Conservation (phyloP, 2,113 vertebrate genomes). For the Odobenus rosmarus region DNA sequence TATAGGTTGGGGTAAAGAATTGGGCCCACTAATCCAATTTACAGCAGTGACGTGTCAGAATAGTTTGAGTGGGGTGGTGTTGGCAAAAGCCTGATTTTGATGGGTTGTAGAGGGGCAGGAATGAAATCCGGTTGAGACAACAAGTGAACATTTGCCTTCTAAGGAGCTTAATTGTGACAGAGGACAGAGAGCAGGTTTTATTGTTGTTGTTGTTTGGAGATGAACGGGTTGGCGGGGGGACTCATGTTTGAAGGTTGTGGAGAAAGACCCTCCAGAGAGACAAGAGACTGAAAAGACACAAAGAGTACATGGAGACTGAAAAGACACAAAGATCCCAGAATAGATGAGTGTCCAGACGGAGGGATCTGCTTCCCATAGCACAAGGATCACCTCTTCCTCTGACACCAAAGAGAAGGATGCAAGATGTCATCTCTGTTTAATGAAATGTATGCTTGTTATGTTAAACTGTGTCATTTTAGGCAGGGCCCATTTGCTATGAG, state of each 20-base stretch:
- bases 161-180: not conserved
- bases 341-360: not conserved
- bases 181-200: not conserved
- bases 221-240: not conserved
- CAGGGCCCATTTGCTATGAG: not conserved
- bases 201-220: slow-evolving; percentile 28
- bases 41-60: not conserved
- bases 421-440: not conserved
- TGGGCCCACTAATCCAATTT: not conserved
- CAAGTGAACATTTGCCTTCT: slow-evolving; percentile 31
- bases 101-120: not conserved
- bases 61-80: not conserved
- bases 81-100: slow-evolving; percentile 20
- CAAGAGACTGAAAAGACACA: not conserved
- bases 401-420: not conserved
- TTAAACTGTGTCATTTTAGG: not conserved
- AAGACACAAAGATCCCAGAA: not conserved
- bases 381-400: slow-evolving; percentile 16
- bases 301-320: not conserved
- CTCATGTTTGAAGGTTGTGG: not conserved
- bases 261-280: not conserved
- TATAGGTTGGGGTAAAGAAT: not conserved
- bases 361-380: slow-evolving; percentile 1
- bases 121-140: not conserved
- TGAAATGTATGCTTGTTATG: not conserved